Conservation (phyloP, 1,140 invertebrate species). For the Thaumetopoea pityocampa region DNA sequence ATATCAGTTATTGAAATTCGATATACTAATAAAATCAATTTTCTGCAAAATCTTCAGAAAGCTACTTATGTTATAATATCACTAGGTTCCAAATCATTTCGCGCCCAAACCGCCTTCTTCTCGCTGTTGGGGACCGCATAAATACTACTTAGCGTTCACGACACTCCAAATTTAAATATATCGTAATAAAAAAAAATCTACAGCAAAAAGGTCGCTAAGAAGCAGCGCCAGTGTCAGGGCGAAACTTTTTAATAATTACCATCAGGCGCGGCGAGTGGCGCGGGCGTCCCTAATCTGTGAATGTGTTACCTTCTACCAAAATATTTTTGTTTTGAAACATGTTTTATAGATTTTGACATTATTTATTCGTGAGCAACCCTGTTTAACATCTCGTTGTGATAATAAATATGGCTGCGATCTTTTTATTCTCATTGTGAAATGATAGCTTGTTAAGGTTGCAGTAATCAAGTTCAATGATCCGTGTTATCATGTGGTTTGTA, state of each 20-base stretch:
- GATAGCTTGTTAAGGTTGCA: constrained; percentile 16
- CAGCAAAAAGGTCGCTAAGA: constrained; percentile 29
- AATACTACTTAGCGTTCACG: constrained; percentile 69
- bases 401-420: constrained; percentile 35
- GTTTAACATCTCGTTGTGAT: constrained; percentile 34
- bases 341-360: constrained; percentile 61
- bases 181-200: constrained; percentile 33
- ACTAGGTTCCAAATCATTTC: constrained; percentile 10
- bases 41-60: constrained; percentile 3
- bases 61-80: constrained; percentile 9
- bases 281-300: constrained; percentile 70
- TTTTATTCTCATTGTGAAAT: constrained; percentile 14
- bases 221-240: constrained; percentile 23
- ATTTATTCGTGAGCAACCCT: constrained; percentile 59
- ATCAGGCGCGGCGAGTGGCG: constrained; percentile 55
- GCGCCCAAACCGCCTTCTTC: constrained; percentile 46
- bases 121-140: constrained; percentile 65
- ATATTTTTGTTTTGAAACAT: constrained; percentile 69
- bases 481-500: constrained; percentile 12
- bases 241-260: constrained; percentile 70
- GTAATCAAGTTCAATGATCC: constrained; percentile 15
- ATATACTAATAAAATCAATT: no score
- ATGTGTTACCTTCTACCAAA: constrained; percentile 56
- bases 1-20: no score
- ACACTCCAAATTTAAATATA: constrained; percentile 59